Evolutionary conservation across 2,797 vertebrate species (phyloP).

Genomic region (Thunnus albacares): DNA sequence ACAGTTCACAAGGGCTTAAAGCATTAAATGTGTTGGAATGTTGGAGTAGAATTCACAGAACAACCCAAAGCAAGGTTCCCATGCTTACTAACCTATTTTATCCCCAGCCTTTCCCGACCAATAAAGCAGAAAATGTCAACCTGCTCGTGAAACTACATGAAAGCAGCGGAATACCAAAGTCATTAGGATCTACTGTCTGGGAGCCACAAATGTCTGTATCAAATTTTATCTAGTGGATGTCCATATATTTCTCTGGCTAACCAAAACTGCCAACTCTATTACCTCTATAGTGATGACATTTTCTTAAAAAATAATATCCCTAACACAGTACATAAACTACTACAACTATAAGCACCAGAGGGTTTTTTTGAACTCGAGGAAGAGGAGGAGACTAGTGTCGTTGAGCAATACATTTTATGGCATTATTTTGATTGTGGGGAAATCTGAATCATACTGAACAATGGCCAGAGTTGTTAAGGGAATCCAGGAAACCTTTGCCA

Average conservation of each 20-base stretch:
- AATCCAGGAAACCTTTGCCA: not conserved
- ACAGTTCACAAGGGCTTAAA: not conserved
- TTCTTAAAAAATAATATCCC: not conserved
- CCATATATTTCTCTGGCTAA: not conserved
- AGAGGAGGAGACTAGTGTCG: not conserved
- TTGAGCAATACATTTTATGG: not conserved
- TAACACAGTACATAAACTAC: not conserved
- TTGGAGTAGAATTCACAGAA: not conserved
- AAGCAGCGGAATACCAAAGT: not conserved
- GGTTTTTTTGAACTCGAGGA: not conserved
- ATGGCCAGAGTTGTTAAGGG: not conserved
- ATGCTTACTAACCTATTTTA: not conserved
- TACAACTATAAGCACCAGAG: not conserved
- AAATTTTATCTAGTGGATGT: constrained; percentile 1
- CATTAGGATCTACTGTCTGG: too few relatives aligned
- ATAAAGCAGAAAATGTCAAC: not conserved
- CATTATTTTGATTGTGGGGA: constrained; percentile 6
- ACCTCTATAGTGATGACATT: too few relatives aligned
- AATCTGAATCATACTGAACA: constrained; percentile 18
- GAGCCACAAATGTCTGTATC: not conserved
- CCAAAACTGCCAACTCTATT: not conserved
- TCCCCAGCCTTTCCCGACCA: not conserved
- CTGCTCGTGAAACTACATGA: not conserved
- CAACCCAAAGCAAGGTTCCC: not conserved
- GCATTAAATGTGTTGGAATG: not conserved